Evolutionary conservation across 2,797 vertebrate genomes (phyloP), one percentile per base, ranked within the genome.

Genomic region (Sebastes diploproa): DNA sequence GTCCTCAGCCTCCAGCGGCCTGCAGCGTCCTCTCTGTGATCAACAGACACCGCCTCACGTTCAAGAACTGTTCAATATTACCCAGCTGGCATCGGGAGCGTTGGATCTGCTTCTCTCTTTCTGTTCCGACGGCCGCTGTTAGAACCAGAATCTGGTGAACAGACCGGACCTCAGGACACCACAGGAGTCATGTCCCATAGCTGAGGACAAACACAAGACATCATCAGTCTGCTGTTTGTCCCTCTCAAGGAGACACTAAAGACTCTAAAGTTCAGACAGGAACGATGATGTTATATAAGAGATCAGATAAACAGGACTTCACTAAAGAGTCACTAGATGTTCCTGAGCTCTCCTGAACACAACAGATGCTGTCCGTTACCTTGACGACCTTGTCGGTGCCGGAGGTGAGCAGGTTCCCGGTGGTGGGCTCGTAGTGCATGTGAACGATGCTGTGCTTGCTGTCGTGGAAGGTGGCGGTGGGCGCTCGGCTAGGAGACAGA

Each of bases 131-230:
- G 27, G 75, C 30, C 4, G 20, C 63, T 18, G 7, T 13, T 13
- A 13, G 62, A 38, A 73, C 56, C 30, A 14, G 77, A 79, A 32
- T 71, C 29, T 34, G 75, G 63, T 63, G 64, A 69, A 58, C 69
- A 42, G 42, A 70, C 25, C 23, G 36, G 63, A 52, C 87, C 92
- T 99, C 97, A 99, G 77, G 98, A 99, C 74, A 99, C 98, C 75
- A 99, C 97, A 5, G 98, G 97, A 77, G 96, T 97, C 98, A 99
- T 99, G 94, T 99, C 98, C 98, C 98, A 99, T 56, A 99, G 63
- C 98, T 99, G 96, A 64, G 84, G 77, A 36, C 25, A 77, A 72
- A 82, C 56, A 87, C 1, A 12, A 27, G 27, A 23, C 13, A 75
- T 0, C 0, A 29, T 73, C 36, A 72, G 38, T 42, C 38, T 42